phyloP scores from a whole-genome alignment of 92 coral and sea anemone species.

The Anthopleura xanthogrammica region DNA sequence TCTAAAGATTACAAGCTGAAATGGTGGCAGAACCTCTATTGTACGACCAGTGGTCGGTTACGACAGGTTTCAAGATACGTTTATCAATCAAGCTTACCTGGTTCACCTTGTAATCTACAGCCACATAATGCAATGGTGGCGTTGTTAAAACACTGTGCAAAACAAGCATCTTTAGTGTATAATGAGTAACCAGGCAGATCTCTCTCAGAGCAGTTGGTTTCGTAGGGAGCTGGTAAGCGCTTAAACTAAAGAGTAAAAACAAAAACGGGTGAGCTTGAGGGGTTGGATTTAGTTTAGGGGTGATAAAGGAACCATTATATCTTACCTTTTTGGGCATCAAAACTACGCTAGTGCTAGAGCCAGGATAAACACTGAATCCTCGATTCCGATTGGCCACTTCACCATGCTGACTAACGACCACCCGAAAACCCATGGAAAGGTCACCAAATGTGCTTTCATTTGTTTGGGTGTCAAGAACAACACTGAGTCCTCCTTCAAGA shows the following conservation, averaged over 20 bases:
- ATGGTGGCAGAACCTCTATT: background rate
- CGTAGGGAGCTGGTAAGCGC: constrained; percentile 51
- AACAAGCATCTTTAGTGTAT: constrained; percentile 60
- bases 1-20: background rate
- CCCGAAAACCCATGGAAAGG: constrained; percentile 50
- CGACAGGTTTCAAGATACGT: background rate
- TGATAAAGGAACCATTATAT: background rate
- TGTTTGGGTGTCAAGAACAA: constrained; percentile 42
- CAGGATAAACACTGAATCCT: constrained; percentile 52
- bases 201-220: constrained; percentile 36
- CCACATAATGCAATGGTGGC: constrained; percentile 41
- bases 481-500: constrained; percentile 32
- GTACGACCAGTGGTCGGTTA: background rate
- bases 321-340: background rate
- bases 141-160: constrained; percentile 44
- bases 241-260: constrained; percentile 1
- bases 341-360: constrained; percentile 20
- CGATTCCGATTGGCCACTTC: constrained; percentile 30
- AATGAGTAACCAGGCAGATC: constrained; percentile 32
- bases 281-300: too few species aligned
- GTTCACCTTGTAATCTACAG: constrained; percentile 34
- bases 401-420: constrained; percentile 47
- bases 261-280: background rate
- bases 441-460: constrained; percentile 40
- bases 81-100: constrained; percentile 16